Conservation (phyloP, 2,888 invertebrate species). For the Electrophaes corylata region DNA sequence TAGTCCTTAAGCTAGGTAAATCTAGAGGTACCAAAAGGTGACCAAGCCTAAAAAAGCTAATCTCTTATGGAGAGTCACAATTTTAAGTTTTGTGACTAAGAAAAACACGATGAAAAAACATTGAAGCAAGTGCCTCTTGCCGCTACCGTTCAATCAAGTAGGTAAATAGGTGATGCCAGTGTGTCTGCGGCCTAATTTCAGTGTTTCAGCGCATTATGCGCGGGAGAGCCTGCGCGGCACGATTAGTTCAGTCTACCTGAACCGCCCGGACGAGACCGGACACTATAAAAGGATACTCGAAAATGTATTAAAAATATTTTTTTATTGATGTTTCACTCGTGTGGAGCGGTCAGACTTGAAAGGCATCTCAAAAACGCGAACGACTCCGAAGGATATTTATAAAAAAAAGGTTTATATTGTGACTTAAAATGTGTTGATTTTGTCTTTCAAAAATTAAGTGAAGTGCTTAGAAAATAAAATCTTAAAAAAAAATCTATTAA, state of each 20-base stretch:
- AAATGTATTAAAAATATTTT: neutral
- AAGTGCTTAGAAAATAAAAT: neutral
- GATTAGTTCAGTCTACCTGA: slow-evolving; percentile 55
- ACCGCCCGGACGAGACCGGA: slow-evolving; percentile 47
- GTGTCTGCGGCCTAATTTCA: slow-evolving; percentile 49
- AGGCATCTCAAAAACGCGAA: slow-evolving; percentile 10
- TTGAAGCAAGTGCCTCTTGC: neutral
- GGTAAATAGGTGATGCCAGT: slow-evolving; percentile 17
- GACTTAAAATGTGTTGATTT: neutral
- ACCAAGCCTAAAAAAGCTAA: no score
- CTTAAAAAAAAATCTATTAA: no score
- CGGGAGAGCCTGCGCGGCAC: slow-evolving; percentile 40
- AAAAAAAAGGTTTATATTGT: neutral
- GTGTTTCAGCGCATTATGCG: slow-evolving; percentile 47
- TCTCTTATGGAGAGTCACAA: no score
- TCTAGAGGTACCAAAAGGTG: no score
- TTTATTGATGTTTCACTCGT: neutral
- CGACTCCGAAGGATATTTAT: neutral
- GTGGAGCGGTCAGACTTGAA: slow-evolving; percentile 2
- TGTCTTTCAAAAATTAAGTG: slow-evolving; percentile 2
- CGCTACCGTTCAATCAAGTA: slow-evolving; percentile 2
- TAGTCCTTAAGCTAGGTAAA: no score
- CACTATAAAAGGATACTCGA: slow-evolving; percentile 17
- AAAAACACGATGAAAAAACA: neutral
- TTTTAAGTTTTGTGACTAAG: no score